phyloP scores from a whole-genome alignment of 2,113 vertebrate genomes.

The Dipodomys merriami region DNA sequence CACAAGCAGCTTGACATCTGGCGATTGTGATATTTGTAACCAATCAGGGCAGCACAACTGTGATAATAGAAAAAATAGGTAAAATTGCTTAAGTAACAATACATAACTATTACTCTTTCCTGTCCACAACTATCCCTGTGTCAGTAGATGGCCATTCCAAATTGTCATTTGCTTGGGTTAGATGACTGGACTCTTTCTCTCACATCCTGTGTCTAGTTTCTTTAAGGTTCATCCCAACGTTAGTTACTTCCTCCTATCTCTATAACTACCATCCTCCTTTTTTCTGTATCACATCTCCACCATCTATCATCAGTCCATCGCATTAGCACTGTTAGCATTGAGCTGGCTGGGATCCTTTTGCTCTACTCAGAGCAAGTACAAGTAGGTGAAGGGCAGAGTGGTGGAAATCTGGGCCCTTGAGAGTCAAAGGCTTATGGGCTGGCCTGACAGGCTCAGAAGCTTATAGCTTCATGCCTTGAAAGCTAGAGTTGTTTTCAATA shows the following conservation, averaged over 20 bases:
- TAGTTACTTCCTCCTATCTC: background rate
- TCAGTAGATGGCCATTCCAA: background rate
- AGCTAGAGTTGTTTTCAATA: background rate
- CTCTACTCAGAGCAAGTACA: background rate
- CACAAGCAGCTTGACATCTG: background rate
- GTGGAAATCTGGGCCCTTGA: background rate
- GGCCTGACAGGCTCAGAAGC: background rate
- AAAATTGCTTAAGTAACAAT: background rate
- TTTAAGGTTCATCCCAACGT: background rate
- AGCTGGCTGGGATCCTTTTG: background rate
- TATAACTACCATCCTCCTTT: background rate
- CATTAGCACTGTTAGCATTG: background rate
- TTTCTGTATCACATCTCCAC: rapidly evolving
- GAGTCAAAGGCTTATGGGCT: background rate
- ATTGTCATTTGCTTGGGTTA: background rate
- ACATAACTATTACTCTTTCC: background rate
- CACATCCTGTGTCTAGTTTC: background rate
- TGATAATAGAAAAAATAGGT: background rate
- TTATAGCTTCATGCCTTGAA: background rate
- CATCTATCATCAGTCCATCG: background rate
- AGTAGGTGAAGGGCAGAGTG: background rate
- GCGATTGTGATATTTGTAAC: background rate
- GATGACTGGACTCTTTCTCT: background rate
- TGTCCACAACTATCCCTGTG: background rate
- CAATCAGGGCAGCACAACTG: background rate